A percentile compares a stretch with the other conserved stretches of the same genome.
Conservation (phyloP, 2,888 invertebrate genomes). For the Orchesella flavescens region DNA sequence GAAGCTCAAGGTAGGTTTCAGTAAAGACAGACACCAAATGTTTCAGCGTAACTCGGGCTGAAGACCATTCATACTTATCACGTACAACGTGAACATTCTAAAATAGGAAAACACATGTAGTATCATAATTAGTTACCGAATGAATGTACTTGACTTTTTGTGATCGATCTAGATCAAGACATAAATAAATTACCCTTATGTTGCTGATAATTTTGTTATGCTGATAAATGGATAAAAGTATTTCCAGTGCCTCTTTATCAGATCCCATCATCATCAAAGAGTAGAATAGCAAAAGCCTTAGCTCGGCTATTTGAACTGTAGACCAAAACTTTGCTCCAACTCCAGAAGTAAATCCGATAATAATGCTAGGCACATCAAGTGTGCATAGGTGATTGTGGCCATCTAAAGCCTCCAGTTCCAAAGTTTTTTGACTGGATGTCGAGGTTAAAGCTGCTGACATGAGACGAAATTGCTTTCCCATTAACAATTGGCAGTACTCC, state of each 20-base stretch:
- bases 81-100: background rate
- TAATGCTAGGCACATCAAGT: background rate
- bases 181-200: background rate
- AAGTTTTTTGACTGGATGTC: too few species aligned
- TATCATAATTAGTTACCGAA: background rate
- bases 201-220: background rate
- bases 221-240: background rate
- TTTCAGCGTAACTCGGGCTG: background rate
- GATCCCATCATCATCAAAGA: background rate
- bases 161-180: background rate
- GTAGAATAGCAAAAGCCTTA: conserved; percentile 4
- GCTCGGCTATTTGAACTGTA: background rate
- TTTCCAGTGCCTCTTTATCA: background rate
- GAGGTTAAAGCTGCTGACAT: background rate
- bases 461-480: conserved; percentile 8
- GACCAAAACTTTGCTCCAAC: conserved; percentile 3
- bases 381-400: background rate
- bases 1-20: background rate
- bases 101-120: background rate
- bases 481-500: background rate
- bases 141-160: too few species aligned
- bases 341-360: background rate
- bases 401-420: background rate
- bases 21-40: background rate
- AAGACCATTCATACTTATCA: conserved; percentile 1